phyloP scores from a whole-genome alignment of 2,888 invertebrate genomes.

The Pherbina coryleti region DNA sequence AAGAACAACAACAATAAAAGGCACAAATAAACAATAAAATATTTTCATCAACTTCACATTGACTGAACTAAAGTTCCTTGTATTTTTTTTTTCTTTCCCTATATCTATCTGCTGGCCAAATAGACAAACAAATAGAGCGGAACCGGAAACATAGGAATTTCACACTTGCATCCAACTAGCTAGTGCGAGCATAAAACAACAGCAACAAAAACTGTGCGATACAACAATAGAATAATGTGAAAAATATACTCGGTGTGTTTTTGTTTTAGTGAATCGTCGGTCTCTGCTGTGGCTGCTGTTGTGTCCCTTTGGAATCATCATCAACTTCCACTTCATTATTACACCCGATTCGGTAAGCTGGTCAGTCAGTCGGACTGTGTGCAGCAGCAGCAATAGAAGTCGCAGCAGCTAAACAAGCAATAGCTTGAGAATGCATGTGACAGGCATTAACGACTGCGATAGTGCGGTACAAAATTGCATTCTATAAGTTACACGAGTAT shows the following conservation, averaged over 20 bases:
- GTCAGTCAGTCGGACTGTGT: neutral
- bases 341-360: slow-evolving; percentile 50
- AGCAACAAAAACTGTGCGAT: slow-evolving; percentile 18
- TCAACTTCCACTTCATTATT: slow-evolving; percentile 62
- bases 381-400: neutral
- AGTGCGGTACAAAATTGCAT: too few relatives aligned
- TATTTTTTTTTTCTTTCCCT: neutral
- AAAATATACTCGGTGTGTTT: slow-evolving; percentile 10
- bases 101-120: neutral
- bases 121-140: slow-evolving; percentile 34
- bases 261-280: neutral
- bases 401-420: neutral
- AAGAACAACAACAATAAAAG: slow-evolving; percentile 4
- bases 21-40: slow-evolving; percentile 17
- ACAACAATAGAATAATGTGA: slow-evolving; percentile 24
- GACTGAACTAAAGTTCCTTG: neutral
- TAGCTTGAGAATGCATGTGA: too few relatives aligned
- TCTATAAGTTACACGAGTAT: too few relatives aligned
- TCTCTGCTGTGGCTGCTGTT: slow-evolving; percentile 6
- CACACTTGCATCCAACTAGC: slow-evolving; percentile 19
- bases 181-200: neutral
- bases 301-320: slow-evolving; percentile 49
- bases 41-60: slow-evolving; percentile 28
- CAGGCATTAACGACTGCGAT: too few relatives aligned
- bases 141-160: slow-evolving; percentile 33